Evolutionary conservation across 2,113 vertebrate genomes (phyloP).

Genomic region (Notechis scutatus): DNA sequence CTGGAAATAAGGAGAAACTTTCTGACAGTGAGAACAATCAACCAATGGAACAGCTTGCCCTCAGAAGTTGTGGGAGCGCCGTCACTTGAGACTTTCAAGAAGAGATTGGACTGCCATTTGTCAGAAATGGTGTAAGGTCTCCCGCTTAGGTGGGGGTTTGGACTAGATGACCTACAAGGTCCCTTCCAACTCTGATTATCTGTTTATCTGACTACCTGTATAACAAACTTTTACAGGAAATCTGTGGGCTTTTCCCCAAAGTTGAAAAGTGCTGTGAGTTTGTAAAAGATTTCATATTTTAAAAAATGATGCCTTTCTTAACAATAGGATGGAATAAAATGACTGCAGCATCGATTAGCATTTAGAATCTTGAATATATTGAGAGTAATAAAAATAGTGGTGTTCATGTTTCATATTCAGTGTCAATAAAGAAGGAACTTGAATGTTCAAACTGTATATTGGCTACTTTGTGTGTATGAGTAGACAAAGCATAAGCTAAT

Average conservation of each 20-base stretch:
- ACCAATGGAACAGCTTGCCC: no score
- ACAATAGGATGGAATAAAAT: not conserved
- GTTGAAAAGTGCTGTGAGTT: not conserved
- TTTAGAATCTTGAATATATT: not conserved
- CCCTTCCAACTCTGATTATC: no score
- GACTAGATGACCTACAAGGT: no score
- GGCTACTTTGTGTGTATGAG: not conserved
- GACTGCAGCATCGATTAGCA: not conserved
- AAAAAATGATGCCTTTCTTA: not conserved
- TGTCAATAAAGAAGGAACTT: not conserved
- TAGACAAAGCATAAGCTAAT: conserved; percentile 15
- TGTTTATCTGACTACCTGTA: not conserved
- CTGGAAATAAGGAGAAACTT: no score
- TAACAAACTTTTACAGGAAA: not conserved
- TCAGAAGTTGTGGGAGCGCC: no score
- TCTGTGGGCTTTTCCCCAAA: not conserved
- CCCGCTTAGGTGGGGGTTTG: no score
- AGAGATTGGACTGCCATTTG: no score
- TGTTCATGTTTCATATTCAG: not conserved
- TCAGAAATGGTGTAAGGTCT: no score
- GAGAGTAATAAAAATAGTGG: not conserved
- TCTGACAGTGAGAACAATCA: no score
- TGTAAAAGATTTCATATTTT: not conserved
- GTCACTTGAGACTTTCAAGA: no score
- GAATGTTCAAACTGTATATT: not conserved